Conservation (phyloP, 2,797 vertebrate species). For the Smutsia temminckii region DNA sequence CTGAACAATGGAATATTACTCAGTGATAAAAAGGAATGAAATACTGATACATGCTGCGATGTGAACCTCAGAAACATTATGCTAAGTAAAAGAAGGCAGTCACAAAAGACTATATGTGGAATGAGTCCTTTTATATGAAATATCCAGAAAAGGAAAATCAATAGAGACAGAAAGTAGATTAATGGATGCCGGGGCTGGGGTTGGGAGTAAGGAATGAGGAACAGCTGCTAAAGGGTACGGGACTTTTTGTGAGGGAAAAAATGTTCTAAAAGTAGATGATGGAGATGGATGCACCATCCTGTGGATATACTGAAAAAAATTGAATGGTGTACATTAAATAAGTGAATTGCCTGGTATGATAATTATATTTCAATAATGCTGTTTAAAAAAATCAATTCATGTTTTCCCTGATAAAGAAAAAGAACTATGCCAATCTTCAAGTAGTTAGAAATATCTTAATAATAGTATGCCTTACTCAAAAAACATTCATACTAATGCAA, state of each 20-base stretch:
- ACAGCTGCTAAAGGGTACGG: not conserved
- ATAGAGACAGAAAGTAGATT: not conserved
- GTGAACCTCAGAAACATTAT: not conserved
- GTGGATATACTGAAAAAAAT: not conserved
- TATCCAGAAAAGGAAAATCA: not conserved
- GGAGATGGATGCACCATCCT: not conserved
- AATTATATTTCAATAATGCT: constrained; percentile 11
- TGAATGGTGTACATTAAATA: not conserved
- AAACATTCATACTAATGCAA: not conserved
- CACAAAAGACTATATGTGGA: not conserved
- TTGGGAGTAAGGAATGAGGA: not conserved
- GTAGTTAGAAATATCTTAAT: not conserved
- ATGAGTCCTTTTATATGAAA: not conserved
- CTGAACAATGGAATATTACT: not conserved
- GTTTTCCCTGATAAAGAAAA: constrained; percentile 34
- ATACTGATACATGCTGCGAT: not conserved
- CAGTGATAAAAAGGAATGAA: not conserved
- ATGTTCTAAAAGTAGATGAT: not conserved
- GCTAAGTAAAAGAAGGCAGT: not conserved
- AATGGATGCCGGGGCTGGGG: not conserved
- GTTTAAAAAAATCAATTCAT: not conserved
- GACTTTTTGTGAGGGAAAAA: not conserved
- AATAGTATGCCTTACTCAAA: not conserved
- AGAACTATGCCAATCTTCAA: not conserved
- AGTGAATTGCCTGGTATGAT: not conserved